phyloP scores from a whole-genome alignment of 2,113 vertebrate species.

The Gavia stellata region DNA sequence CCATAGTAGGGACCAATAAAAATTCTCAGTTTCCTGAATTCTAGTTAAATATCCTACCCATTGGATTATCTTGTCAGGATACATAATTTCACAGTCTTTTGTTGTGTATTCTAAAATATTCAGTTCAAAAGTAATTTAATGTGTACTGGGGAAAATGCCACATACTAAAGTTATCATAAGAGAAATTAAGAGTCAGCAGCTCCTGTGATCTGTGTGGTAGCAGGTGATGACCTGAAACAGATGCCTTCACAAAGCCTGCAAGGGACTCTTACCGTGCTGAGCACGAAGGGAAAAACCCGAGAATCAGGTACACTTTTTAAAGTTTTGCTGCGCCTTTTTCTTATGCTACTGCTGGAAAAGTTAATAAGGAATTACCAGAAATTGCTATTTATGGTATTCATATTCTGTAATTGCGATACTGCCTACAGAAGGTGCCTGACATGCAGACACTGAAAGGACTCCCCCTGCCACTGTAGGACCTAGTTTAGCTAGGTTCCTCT shows the following conservation, averaged over 20 bases:
- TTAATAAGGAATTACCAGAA: neutral
- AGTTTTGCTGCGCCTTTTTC: neutral
- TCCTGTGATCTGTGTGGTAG: neutral
- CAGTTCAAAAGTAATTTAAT: neutral
- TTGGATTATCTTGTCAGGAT: neutral
- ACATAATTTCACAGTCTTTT: neutral
- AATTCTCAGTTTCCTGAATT: neutral
- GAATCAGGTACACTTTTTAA: neutral
- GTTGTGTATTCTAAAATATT: neutral
- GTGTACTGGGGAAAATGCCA: neutral
- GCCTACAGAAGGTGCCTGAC: neutral
- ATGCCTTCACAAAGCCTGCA: neutral
- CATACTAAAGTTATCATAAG: neutral
- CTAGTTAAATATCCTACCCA: neutral
- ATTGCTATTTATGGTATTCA: neutral
- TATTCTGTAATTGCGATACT: neutral
- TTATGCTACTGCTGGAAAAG: neutral
- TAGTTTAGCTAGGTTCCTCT: neutral
- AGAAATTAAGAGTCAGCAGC: neutral
- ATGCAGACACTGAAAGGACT: neutral
- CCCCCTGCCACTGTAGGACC: neutral
- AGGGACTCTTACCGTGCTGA: neutral
- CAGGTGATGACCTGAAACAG: neutral
- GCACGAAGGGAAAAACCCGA: neutral
- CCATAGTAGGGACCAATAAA: neutral